Conservation (phyloP, 2,797 vertebrate genomes). For the Hafferia zeledoni region DNA sequence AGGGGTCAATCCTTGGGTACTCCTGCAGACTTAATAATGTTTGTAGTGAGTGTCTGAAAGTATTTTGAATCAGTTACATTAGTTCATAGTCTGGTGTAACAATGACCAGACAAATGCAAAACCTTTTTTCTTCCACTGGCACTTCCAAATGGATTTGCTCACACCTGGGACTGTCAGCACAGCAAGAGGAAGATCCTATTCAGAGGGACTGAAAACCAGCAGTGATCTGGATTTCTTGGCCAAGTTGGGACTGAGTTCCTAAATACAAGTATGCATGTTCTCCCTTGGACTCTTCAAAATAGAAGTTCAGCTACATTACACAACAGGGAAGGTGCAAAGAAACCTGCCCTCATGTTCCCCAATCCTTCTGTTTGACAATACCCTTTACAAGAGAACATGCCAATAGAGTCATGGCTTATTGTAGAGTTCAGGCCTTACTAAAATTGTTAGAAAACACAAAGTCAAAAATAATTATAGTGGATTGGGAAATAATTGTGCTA, state of each 20-base stretch:
- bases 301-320: neutral
- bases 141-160: neutral
- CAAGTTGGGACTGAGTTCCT: neutral
- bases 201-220: neutral
- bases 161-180: neutral
- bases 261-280: neutral
- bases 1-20: neutral
- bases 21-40: neutral
- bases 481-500: neutral
- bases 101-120: neutral
- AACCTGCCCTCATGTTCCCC: neutral
- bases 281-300: neutral
- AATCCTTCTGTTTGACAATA: neutral
- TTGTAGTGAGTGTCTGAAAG: neutral
- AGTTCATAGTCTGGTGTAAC: neutral
- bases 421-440: neutral
- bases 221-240: neutral
- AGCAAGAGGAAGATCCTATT: neutral
- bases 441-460: neutral
- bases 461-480: neutral
- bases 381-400: neutral
- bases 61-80: neutral
- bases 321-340: neutral
- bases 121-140: rapidly evolving
- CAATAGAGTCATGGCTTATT: neutral